Percentiles rank a stretch among this genome's conserved stretches.
phyloP scores from a whole-genome alignment of 2,797 vertebrate species.

The Threskiornis aethiopicus region DNA sequence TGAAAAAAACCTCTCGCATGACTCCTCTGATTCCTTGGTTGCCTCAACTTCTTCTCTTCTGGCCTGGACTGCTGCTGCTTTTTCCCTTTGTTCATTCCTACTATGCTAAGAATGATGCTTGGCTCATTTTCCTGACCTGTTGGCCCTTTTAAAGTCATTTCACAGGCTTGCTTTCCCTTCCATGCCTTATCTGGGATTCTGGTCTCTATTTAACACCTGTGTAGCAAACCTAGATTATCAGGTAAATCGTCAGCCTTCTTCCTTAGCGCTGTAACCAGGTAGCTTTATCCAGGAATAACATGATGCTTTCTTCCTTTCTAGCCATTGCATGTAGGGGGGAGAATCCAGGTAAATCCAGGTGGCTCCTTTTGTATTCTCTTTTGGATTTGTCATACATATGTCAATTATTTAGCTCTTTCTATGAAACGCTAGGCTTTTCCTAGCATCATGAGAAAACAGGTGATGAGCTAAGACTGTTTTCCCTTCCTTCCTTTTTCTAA shows the following conservation, averaged over 20 bases:
- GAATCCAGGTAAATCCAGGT: neutral
- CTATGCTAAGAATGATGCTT: neutral
- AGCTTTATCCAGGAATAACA: neutral
- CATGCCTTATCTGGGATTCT: neutral
- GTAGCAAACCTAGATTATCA: neutral
- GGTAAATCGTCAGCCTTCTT: neutral
- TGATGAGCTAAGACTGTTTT: neutral
- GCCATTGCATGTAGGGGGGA: neutral
- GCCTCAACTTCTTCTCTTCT: slow-evolving; percentile 37
- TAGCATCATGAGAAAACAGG: neutral
- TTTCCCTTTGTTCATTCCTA: slow-evolving; percentile 3
- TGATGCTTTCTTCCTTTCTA: neutral
- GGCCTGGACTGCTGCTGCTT: neutral
- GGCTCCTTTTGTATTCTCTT: neutral
- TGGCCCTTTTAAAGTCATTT: slow-evolving; percentile 1
- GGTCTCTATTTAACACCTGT: neutral
- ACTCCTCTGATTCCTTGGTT: slow-evolving; percentile 28
- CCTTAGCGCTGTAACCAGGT: neutral
- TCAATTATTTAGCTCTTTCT: neutral
- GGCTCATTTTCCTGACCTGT: slow-evolving; percentile 18
- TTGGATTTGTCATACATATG: neutral
- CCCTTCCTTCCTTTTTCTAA: neutral
- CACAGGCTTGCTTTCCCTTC: neutral
- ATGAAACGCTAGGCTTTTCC: neutral
- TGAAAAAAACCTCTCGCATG: neutral